phyloP scores from a whole-genome alignment of 2,113 vertebrate genomes.

The Orthonyx spaldingii region DNA sequence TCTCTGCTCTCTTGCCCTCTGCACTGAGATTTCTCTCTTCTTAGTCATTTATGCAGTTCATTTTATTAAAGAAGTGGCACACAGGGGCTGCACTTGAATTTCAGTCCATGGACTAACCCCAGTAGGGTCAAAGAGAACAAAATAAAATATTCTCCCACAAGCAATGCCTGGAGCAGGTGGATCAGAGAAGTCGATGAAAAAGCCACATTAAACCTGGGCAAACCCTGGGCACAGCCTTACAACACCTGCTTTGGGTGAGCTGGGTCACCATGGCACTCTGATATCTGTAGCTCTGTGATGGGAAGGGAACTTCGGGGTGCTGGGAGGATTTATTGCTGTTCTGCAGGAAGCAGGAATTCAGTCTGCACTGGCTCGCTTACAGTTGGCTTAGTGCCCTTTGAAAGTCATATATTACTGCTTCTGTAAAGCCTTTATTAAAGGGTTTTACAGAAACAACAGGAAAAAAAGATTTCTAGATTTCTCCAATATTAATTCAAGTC shows the following conservation, averaged over 20 bases:
- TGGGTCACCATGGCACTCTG: neutral
- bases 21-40: neutral
- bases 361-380: neutral
- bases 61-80: neutral
- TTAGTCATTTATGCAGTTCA: neutral
- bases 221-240: neutral
- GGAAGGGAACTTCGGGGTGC: neutral
- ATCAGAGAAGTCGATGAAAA: fast-evolving
- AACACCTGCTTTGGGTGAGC: neutral
- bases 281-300: neutral
- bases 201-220: neutral
- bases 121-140: neutral
- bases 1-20: neutral
- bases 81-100: neutral
- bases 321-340: constrained; percentile 6
- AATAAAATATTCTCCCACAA: neutral
- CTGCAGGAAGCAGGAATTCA: neutral
- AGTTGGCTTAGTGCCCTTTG: neutral
- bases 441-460: neutral
- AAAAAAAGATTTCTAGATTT: neutral
- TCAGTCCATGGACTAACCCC: neutral
- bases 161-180: neutral
- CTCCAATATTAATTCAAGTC: neutral
- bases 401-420: neutral
- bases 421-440: neutral